Evolutionary conservation across 2,888 invertebrate genomes (phyloP).

Genomic region (Hypomecis punctinalis): DNA sequence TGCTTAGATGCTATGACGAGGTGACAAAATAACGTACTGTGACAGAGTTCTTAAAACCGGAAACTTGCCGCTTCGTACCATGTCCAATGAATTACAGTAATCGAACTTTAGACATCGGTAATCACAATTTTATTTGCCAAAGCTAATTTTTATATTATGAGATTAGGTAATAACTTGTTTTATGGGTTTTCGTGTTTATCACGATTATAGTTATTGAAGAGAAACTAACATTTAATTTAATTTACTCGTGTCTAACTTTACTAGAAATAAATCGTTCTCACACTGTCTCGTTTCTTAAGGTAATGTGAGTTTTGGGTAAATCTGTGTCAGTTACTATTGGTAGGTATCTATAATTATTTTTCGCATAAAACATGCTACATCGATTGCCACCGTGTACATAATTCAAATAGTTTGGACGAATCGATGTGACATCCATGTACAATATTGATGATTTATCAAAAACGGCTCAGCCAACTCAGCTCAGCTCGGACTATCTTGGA

Average conservation of each 20-base stretch:
- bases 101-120: conserved; percentile 49
- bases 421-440: too few relatives aligned
- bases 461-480: too few relatives aligned
- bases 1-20: not conserved
- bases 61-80: conserved; percentile 33
- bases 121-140: conserved; percentile 61
- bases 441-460: too few relatives aligned
- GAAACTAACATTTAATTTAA: conserved; percentile 43
- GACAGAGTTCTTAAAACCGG: conserved; percentile 17
- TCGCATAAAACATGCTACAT: too few relatives aligned
- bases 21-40: conserved; percentile 1
- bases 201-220: conserved; percentile 49
- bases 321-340: too few relatives aligned
- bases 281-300: not conserved
- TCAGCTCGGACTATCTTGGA: too few relatives aligned
- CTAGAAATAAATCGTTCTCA: conserved; percentile 33
- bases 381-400: too few relatives aligned
- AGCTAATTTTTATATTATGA: conserved; percentile 58
- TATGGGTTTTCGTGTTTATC: conserved; percentile 52
- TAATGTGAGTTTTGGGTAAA: too few relatives aligned
- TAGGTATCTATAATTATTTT: too few relatives aligned
- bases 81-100: conserved; percentile 49
- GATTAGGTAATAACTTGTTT: conserved; percentile 49
- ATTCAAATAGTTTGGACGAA: too few relatives aligned
- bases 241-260: conserved; percentile 28